Conservation (phyloP, 2,797 vertebrate species). For the Rhabdophis nuchalis region DNA sequence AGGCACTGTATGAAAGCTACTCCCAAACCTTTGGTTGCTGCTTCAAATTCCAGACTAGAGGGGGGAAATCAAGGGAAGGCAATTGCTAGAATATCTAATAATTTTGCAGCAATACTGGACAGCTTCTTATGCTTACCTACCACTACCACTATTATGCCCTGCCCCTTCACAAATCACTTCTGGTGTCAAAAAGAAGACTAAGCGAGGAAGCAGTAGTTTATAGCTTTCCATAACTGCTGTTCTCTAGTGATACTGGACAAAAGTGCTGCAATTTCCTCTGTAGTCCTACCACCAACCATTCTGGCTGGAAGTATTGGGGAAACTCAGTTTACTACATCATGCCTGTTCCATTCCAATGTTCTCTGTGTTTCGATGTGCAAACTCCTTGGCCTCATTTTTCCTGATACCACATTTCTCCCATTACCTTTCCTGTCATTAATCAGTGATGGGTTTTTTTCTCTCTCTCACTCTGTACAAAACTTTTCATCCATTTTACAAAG, state of each 20-base stretch:
- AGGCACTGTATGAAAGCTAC: not conserved
- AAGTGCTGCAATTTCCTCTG: not conserved
- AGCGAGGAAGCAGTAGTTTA: not conserved
- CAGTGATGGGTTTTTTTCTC: not conserved
- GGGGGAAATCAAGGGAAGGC: not conserved
- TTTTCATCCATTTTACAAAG: conserved; percentile 35
- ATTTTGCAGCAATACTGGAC: not conserved
- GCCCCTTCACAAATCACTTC: not conserved
- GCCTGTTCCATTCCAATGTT: not conserved
- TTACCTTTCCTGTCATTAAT: not conserved
- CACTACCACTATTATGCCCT: not conserved
- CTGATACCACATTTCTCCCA: not conserved
- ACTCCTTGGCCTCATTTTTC: not conserved
- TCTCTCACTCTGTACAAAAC: not conserved
- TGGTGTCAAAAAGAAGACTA: not conserved
- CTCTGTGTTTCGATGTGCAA: conserved; percentile 14
- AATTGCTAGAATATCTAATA: not conserved
- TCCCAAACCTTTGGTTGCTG: not conserved
- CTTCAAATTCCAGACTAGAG: not conserved
- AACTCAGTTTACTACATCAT: not conserved
- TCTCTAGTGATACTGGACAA: not conserved
- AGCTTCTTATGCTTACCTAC: not conserved
- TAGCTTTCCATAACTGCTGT: not conserved
- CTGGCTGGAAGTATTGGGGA: not conserved
- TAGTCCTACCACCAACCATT: not conserved